Conservation (phyloP, 1,140 invertebrate species). For the Drosophila yakuba region DNA sequence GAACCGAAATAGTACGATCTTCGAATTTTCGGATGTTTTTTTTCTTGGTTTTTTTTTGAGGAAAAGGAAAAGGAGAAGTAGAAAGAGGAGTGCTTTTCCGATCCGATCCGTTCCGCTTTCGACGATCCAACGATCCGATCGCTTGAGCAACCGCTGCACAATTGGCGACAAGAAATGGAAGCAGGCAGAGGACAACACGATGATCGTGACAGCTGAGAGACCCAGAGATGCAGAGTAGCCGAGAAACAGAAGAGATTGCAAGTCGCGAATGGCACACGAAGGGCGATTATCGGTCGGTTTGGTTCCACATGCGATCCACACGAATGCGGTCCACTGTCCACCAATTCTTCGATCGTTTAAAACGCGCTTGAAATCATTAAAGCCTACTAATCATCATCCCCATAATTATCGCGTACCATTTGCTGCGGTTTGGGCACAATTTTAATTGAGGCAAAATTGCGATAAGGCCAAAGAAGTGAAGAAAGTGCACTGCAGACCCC, state of each 20-base stretch:
- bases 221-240: not conserved
- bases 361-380: slow-evolving; percentile 28
- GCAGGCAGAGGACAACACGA: slow-evolving; percentile 23
- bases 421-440: slow-evolving; percentile 29
- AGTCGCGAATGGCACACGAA: slow-evolving; percentile 15
- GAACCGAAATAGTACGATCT: slow-evolving; percentile 43
- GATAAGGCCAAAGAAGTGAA: slow-evolving; percentile 14
- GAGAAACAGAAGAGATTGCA: no score
- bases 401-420: slow-evolving; percentile 39
- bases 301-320: not conserved
- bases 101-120: slow-evolving; percentile 12
- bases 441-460: slow-evolving; percentile 44
- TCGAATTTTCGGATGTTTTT: slow-evolving; percentile 16
- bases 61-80: not conserved
- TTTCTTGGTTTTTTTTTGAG: not conserved
- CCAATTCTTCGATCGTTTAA: slow-evolving; percentile 5
- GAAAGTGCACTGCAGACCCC: no score
- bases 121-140: slow-evolving; percentile 53
- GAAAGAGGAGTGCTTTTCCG: not conserved
- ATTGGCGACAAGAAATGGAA: slow-evolving; percentile 54
- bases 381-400: slow-evolving; percentile 2
- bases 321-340: not conserved
- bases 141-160: slow-evolving; percentile 78
- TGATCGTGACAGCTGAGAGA: not conserved
- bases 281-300: slow-evolving; percentile 1